These are phyloP conservation scores for Exaiptasia diaphana DNA, from an alignment of 64 coral and sea anemone genomes.

Conservation along the genomic window DNA sequence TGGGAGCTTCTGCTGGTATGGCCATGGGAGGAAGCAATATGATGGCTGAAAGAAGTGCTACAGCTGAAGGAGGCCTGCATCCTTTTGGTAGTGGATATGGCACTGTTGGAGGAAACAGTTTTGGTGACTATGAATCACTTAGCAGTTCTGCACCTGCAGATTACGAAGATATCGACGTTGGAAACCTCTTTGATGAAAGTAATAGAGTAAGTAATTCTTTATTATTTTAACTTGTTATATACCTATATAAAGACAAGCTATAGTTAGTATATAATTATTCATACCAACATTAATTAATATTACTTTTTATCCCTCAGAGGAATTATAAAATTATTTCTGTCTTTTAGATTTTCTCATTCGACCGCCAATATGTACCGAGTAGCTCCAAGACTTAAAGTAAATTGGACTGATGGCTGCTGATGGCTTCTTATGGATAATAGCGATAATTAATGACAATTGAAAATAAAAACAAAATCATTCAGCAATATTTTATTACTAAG, in stretches of 20 bases:
- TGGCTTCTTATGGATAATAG: too few species aligned
- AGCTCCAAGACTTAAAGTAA: slow-evolving; percentile 9
- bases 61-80: too few species aligned
- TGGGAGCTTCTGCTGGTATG: background rate
- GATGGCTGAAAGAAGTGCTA: too few species aligned
- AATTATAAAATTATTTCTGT: background rate
- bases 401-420: too few species aligned
- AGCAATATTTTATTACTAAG: too few species aligned
- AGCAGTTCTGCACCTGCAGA: too few species aligned
- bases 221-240: background rate
- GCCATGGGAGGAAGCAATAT: too few species aligned
- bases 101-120: too few species aligned
- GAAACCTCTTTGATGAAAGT: background rate
- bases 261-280: background rate
- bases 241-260: background rate
- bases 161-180: background rate
- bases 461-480: too few species aligned
- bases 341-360: slow-evolving; percentile 7
- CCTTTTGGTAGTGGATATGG: too few species aligned
- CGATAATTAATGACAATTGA: too few species aligned
- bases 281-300: background rate
- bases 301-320: background rate
- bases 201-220: background rate
- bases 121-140: too few species aligned
- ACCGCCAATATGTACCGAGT: slow-evolving; percentile 1